Base-by-base conservation (phyloP, 1,140 invertebrate genomes). In the Heliconius nattereri region DNA sequence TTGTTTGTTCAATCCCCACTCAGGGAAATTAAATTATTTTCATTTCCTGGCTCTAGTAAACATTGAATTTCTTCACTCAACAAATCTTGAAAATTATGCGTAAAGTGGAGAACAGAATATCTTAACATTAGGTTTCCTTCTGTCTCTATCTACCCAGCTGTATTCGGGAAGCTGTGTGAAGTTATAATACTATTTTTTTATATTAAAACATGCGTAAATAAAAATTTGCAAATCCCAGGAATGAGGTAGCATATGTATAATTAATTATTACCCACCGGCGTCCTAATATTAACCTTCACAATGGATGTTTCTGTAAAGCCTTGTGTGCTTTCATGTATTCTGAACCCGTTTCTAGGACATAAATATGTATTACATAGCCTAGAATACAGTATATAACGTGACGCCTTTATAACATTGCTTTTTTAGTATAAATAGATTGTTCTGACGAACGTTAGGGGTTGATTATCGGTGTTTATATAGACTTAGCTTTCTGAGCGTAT, bases 371-470 rank as follows among this genome's bases (percentile, higher is more conserved):
- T 66, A 66, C 26, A 66, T 66, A 66, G 26, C 60, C 23, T 66
- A 66, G 60, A 66, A 66, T 66, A 66, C 60, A 19, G 26, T 66
- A 66, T 29, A 66, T 66, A 66, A 66, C 60, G 60, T 66, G 60
- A 66, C 26, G 26, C 23, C 26, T 13, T 60, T 66, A 66, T 26
- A 66, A 23, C 60, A 29, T 66, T 3, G n/a, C 26, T 29, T 29
- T 29, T 66, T 66, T 66, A 16, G 60, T 66, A 66, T 66, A 66
- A 66, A 66, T 66, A 66, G 60, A 66, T 26, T 66, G 7, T 66
- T n/a, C 23, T 66, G n/a, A 66, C 60, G 60, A 66, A n/a, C 60
- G 60, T 66, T 66, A 26, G 11, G 23, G 23, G 23, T 26, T 8
- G 1, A 66, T 66, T 66, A 16, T 16, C 60, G 60, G 13, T 16